phyloP scores from a whole-genome alignment of 2,888 invertebrate genomes.

The Drosophila anomalata region DNA sequence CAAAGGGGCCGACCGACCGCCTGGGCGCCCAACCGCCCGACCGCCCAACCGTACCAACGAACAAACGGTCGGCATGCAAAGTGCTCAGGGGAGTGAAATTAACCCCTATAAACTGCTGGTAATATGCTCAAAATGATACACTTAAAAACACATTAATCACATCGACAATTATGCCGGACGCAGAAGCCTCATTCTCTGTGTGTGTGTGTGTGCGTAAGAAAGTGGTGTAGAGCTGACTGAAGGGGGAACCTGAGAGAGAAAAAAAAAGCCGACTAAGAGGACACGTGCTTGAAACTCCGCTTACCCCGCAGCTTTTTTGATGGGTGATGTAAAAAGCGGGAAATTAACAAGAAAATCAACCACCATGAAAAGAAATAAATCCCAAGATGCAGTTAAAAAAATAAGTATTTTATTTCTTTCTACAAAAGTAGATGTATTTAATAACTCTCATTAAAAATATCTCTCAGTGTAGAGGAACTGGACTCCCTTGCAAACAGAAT shows the following conservation, averaged over 20 bases:
- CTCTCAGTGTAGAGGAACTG: constrained; percentile 51
- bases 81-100: constrained; percentile 69
- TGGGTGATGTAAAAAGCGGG: constrained; percentile 19
- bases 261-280: constrained; percentile 27
- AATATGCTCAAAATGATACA: constrained; percentile 80
- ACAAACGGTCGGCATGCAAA: constrained; percentile 57
- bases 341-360: constrained; percentile 38
- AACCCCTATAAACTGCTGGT: constrained; percentile 75
- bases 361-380: constrained; percentile 32
- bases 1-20: constrained; percentile 46
- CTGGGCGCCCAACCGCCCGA: too few species aligned
- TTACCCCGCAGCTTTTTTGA: constrained; percentile 52
- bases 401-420: neutral
- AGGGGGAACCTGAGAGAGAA: constrained; percentile 2
- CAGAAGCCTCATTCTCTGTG: constrained; percentile 11
- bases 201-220: constrained; percentile 3
- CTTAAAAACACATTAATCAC: constrained; percentile 80
- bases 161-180: constrained; percentile 74
- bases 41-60: neutral
- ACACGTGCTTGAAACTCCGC: constrained; percentile 68
- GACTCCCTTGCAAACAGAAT: constrained; percentile 52
- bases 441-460: neutral
- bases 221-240: neutral
- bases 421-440: too few species aligned
- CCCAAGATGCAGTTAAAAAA: constrained; percentile 10